phyloP scores from a whole-genome alignment of 2,113 vertebrate species.

The Motacilla alba region DNA sequence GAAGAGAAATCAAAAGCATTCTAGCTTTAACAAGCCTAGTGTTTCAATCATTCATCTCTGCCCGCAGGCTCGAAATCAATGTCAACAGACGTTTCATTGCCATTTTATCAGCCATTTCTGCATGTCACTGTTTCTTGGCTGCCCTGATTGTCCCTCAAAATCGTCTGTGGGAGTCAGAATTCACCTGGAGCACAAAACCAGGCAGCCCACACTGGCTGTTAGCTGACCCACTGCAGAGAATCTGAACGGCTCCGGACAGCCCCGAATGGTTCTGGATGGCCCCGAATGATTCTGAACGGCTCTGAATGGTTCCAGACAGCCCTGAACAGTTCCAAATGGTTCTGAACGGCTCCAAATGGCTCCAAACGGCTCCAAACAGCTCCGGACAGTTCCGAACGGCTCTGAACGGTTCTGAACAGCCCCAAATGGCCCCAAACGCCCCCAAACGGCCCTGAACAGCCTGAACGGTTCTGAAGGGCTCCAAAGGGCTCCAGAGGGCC shows the following conservation, averaged over 20 bases:
- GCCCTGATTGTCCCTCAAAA: slow-evolving; percentile 63
- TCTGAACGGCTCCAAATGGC: no score
- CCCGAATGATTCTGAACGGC: fast-evolving
- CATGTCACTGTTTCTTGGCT: slow-evolving; percentile 73
- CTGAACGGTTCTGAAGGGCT: no score
- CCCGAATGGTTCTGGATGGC: no score
- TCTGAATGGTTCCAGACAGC: no score
- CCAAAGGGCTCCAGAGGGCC: background rate
- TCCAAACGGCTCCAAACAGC: no score
- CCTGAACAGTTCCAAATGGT: no score
- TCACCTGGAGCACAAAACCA: background rate
- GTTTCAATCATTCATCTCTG: slow-evolving; percentile 96
- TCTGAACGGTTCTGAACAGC: no score
- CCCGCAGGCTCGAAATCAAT: slow-evolving; percentile 88
- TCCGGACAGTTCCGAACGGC: no score
- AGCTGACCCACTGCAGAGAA: background rate
- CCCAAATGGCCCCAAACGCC: fast-evolving
- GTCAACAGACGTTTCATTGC: slow-evolving; percentile 93
- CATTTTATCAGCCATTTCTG: slow-evolving; percentile 91
- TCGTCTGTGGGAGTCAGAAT: background rate
- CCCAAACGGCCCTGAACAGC: no score
- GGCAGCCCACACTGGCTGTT: background rate
- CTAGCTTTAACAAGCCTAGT: slow-evolving; percentile 90
- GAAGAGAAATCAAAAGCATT: slow-evolving; percentile 93
- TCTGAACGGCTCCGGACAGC: no score